These are phyloP conservation scores for Synanthedon formicaeformis DNA, from an alignment of 2,888 invertebrate genomes.

Conservation along the genomic window DNA sequence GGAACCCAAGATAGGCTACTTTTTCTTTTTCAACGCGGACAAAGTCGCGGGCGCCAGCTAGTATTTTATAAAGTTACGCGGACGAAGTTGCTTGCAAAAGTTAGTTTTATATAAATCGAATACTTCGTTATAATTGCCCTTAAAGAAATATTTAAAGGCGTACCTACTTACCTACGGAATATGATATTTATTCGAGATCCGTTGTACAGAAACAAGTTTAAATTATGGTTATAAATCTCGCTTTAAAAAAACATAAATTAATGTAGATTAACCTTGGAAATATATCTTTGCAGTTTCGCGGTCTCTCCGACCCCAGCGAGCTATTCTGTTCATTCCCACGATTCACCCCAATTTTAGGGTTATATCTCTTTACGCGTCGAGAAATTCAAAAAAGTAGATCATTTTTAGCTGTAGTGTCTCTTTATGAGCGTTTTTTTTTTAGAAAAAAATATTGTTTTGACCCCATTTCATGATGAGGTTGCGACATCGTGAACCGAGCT, in stretches of 20 bases:
- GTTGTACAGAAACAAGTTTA: no score
- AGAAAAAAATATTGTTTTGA: constrained; percentile 37
- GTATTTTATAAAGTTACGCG: no score
- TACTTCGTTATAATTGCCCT: no score
- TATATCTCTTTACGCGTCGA: constrained; percentile 40
- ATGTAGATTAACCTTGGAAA: constrained; percentile 42
- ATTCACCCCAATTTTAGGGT: constrained; percentile 62
- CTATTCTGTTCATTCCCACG: constrained; percentile 40
- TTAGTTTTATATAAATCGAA: no score
- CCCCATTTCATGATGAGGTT: constrained; percentile 64
- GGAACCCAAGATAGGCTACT: no score
- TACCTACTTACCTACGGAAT: no score
- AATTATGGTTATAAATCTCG: constrained; percentile 10
- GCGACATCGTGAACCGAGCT: constrained; percentile 51
- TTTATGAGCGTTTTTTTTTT: constrained; percentile 21
- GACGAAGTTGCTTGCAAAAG: no score
- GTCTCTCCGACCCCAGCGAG: constrained; percentile 27
- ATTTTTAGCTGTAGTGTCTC: constrained; percentile 50
- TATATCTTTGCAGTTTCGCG: constrained; percentile 30
- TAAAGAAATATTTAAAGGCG: no score
- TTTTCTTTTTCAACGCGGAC: no score
- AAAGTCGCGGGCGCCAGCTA: no score
- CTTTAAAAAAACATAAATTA: constrained; percentile 20
- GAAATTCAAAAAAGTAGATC: constrained; percentile 48
- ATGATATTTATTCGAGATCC: no score